A percentile compares a stretch with the other conserved stretches of the same genome.
phyloP scores from a whole-genome alignment of 2,888 invertebrate genomes.

The Lepetodrilus schrolli region DNA sequence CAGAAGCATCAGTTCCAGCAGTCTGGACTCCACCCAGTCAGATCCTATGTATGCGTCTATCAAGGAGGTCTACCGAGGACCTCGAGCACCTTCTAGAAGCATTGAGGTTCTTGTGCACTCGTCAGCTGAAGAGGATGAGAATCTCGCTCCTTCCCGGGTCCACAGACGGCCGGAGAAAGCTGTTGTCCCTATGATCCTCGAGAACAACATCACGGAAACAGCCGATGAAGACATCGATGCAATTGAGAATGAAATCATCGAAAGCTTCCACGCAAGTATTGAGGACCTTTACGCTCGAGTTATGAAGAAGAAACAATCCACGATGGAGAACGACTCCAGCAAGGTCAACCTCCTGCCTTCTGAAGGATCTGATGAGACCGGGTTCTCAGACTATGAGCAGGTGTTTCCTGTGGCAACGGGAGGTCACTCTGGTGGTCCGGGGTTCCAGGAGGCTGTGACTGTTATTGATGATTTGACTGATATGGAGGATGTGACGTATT shows the following conservation, averaged over 20 bases:
- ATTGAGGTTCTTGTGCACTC: conserved; percentile 66
- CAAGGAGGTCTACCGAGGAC: conserved; percentile 46
- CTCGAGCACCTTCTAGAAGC: conserved; percentile 61
- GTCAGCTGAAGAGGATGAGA: conserved; percentile 3
- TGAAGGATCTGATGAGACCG: neutral
- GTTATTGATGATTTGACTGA: neutral
- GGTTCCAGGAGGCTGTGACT: neutral
- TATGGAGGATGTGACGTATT: neutral
- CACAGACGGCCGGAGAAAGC: conserved; percentile 3
- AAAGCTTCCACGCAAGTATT: conserved; percentile 34
- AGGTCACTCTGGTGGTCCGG: neutral
- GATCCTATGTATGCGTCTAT: conserved; percentile 57
- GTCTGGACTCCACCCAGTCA: conserved; percentile 66
- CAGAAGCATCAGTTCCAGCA: conserved; percentile 57
- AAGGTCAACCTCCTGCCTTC: conserved; percentile 3
- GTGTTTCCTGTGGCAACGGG: neutral
- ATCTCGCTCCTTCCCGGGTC: neutral
- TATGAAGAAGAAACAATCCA: conserved; percentile 35
- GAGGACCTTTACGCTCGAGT: conserved; percentile 42
- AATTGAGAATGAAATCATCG: conserved; percentile 32
- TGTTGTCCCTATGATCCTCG: neutral
- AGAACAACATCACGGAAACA: neutral
- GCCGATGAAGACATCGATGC: conserved; percentile 30
- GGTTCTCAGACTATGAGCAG: neutral
- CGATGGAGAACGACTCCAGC: conserved; percentile 11